Conservation (phyloP, 2,797 vertebrate genomes). For the Myotis planiceps region DNA sequence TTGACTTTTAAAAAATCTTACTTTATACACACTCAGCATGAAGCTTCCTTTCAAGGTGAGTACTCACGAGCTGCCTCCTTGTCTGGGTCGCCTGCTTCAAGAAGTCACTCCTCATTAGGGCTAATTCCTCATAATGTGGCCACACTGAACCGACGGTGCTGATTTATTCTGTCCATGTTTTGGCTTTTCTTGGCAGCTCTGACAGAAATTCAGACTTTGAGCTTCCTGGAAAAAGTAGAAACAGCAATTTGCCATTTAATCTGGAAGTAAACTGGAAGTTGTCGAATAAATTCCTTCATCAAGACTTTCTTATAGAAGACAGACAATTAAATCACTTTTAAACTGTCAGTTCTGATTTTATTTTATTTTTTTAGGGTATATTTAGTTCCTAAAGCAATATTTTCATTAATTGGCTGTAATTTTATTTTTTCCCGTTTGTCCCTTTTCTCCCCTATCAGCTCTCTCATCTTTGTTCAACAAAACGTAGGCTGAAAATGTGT, state of each 20-base stretch:
- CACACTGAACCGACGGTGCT: not conserved
- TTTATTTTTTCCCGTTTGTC: not conserved
- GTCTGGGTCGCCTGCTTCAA: not conserved
- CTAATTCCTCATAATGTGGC: conserved; percentile 7
- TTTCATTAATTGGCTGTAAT: not conserved
- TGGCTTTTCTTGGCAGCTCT: conserved; percentile 41
- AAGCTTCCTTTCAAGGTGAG: not conserved
- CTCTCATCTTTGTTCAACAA: conserved; percentile 7
- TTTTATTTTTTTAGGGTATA: not conserved
- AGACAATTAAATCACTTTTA: not conserved
- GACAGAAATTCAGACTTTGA: conserved; percentile 44
- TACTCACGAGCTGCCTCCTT: not conserved
- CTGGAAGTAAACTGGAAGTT: conserved; percentile 17
- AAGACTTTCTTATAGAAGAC: not conserved
- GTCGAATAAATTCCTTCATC: not conserved
- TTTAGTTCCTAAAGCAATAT: not conserved
- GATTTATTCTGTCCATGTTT: not conserved
- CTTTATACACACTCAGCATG: conserved; percentile 30
- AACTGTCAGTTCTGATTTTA: not conserved
- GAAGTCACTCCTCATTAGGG: conserved; percentile 44
- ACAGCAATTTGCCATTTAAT: conserved; percentile 49
- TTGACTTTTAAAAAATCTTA: conserved; percentile 55
- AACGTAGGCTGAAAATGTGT: not conserved
- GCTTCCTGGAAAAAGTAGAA: not conserved
- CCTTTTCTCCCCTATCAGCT: not conserved